Evolutionary conservation across 2,797 vertebrate species (phyloP), one percentile per base, ranked within the genome.

Genomic region (Distichodus sexfasciatus): DNA sequence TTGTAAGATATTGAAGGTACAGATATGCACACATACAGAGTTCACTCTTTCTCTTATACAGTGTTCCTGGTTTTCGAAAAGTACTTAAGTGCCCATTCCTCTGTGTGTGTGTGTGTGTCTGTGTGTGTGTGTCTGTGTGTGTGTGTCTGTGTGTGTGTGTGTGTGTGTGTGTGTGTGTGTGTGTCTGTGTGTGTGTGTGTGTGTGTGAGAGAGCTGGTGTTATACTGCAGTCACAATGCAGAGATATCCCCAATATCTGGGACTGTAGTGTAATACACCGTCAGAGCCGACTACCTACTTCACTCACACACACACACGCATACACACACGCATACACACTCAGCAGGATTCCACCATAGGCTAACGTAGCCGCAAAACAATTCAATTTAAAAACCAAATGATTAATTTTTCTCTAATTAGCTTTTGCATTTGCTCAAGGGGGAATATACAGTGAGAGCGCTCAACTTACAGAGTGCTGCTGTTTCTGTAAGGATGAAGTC

Each of bases 161-260:
- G 46, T 50, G n/a, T 36, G 48, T 26, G 14, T 41, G 12, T 59
- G 19, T 40, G 60, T 43, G 47, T 71, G 29, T 59, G 24, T 51
- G 10, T 31, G 40, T 43, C 24, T 35, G 21, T 21, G 7, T 23
- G 15, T 29, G 60, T 24, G 60, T 8, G 17, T 19, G 31, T 65
- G 23, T 28, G 44, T 36, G 38, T 8, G 44, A 11, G 35, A 51
- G 63, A 31, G 57, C 15, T 48, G 59, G 23, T 43, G 48, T 23
- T 53, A 40, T 47, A 54, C 74, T 76, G 78, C 75, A 75, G 65
- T 64, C 60, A 74, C 71, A 53, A 62, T 79, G 78, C 71, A 76
- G 78, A 75, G 58, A 75, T 74, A 72, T 72, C 28, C 33, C 28
- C 53, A 29, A 51, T 44, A 51, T 65, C 43, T 66, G 47, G 24